Base-by-base conservation (phyloP, 2,113 vertebrate genomes). In the Phaetusa simplex region DNA sequence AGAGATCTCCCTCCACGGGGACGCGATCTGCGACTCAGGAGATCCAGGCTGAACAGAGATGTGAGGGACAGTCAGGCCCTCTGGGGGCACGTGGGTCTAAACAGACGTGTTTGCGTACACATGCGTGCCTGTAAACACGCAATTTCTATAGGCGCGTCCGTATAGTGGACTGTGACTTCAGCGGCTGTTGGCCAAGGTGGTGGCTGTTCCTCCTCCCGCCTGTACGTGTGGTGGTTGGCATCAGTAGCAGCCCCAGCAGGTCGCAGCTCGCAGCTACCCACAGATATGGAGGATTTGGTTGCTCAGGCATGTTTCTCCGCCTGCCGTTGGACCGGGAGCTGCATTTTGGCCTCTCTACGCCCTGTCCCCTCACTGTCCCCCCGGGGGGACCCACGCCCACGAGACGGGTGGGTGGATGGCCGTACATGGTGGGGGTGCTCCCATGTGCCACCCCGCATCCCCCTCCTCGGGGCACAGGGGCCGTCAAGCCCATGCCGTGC, bases 351-450 rank as follows among this genome's bases (percentile, higher is more conserved):
- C 80, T 70, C 72, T 74, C 64, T 42, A 4, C 0, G 1, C 11
- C 58, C 43, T 52, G 36, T 74, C 12, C 12, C n/a, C 20, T 82
- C 3, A 0, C 42, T 61, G 34, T 21, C 7, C 5, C 13, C 12
- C 9, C 0, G 0, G 16, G 9, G n/a, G 15, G 0, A 47, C 29
- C 13, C 40, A 1, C 5, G 17, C 26, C 62, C 7, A 5, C 0
- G 2, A 30, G 43, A 11, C 15, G 70, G 23, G 32, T n/a, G 47
- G 21, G 40, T 38, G 42, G 29, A 43, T 3, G 16, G 8, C 8
- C 8, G 29, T 30, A 19, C 22, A 4, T 1, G 6, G 10, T 3
- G 26, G 27, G 8, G 5, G 38, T 79, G 26, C 42, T 90, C 20
- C 36, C 40, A 7, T 0, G 47, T 76, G 16, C 50, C n/a, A 2